phyloP scores from a whole-genome alignment of 2,113 vertebrate genomes.

The Apeltes quadracus region DNA sequence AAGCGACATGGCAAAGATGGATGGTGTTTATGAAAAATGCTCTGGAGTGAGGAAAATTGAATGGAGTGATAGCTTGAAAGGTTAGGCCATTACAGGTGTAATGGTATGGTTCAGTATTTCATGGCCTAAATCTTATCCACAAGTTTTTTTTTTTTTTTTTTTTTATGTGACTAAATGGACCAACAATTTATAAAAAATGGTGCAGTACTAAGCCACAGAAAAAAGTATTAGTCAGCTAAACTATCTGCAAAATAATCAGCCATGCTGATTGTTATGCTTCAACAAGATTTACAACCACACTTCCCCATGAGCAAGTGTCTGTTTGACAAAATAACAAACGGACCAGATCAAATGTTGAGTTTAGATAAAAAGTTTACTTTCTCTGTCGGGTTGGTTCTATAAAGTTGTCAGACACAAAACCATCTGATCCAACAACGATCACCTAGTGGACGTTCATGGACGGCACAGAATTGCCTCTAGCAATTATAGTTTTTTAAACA shows the following conservation, averaged over 20 bases:
- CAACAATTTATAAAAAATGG: background rate
- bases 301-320: background rate
- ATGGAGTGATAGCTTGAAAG: conserved; percentile 85
- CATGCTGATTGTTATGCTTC: background rate
- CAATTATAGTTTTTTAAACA: too few relatives aligned
- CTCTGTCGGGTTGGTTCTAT: too few relatives aligned
- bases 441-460: too few relatives aligned
- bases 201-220: background rate
- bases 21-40: conserved; percentile 74
- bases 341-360: background rate
- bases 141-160: background rate
- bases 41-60: conserved; percentile 82
- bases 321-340: background rate
- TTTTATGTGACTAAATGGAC: background rate
- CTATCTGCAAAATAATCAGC: background rate
- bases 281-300: background rate
- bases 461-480: too few relatives aligned
- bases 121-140: background rate
- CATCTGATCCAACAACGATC: too few relatives aligned
- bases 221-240: background rate
- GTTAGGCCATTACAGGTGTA: conserved; percentile 67
- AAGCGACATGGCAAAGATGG: conserved; percentile 85
- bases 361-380: too few relatives aligned
- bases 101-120: background rate
- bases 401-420: too few relatives aligned